Evolutionary conservation across 2,113 vertebrate species (phyloP), one percentile per base, ranked within the genome.

Genomic region (Ifrita kowaldi): DNA sequence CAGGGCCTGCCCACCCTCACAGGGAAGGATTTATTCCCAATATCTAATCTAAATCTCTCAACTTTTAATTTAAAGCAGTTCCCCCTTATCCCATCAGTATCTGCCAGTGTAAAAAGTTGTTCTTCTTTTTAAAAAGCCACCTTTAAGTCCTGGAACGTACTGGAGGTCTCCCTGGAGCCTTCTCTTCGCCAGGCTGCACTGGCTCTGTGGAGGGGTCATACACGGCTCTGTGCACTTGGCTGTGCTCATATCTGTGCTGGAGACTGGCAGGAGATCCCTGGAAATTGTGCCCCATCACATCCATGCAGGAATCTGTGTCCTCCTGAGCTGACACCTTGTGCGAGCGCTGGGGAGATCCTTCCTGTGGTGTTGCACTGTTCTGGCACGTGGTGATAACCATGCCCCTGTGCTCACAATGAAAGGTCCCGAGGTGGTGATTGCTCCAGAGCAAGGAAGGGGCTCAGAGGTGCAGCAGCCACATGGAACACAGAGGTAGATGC

Each of bases 231-330:
- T 24, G 56, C 6, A 0, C 30, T 57, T 35, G 16, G 26, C 56
- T 47, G 23, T 37, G 84, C 32, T 78, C 13, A 0, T 10, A 3
- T 33, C 32, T 4, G 0, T 9, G 60, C 56, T 76, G 56, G 26
- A 46, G 26, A 3, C 2, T 6, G 22, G 32, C 15, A 10, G 6
- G 32, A 7, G 57, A 26, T 22, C 5, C 53, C 8, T 64, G 74
- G 18, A 3, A 15, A 2, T 11, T 1, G 5, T 46, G 20, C 42
- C 69, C 55, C 33, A 20, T 28, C 27, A 1, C 10, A 16, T 52
- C 11, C 49, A 0, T 15, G n/a, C 52, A 44, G 50, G 21, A 32
- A 4, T 33, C 28, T 1, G 0, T 4, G 10, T 20, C 7, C 53
- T 53, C 41, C 50, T 30, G 60, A 24, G 11, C 19, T 39, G 67